A percentile compares a stretch with the other conserved stretches of the same genome.
phyloP scores from a whole-genome alignment of 2,888 invertebrate genomes.

The Epistrophe eligans region DNA sequence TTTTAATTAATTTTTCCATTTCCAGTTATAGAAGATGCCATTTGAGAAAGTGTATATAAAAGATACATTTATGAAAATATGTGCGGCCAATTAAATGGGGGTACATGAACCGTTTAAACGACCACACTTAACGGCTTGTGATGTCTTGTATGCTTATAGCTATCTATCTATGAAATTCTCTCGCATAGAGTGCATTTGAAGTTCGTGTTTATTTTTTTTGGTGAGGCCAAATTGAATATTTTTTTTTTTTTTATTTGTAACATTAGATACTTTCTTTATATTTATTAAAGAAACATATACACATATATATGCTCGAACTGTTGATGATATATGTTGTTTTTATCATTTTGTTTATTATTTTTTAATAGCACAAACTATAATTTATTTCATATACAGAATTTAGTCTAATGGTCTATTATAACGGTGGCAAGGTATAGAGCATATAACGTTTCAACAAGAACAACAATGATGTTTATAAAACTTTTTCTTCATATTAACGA shows the following conservation, averaged over 20 bases:
- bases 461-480: not conserved
- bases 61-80: slow-evolving; percentile 54
- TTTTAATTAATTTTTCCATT: slow-evolving; percentile 73
- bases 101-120: slow-evolving; percentile 68
- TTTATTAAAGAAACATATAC: not conserved
- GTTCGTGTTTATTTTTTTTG: slow-evolving; percentile 13
- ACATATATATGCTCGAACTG: not conserved
- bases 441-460: not conserved
- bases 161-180: slow-evolving; percentile 4
- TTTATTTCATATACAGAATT: slow-evolving; percentile 10
- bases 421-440: slow-evolving; percentile 3
- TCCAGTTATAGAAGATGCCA: slow-evolving; percentile 57
- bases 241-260: slow-evolving; percentile 11
- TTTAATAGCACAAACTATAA: slow-evolving; percentile 8
- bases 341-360: not conserved
- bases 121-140: slow-evolving; percentile 20
- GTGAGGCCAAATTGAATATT: slow-evolving; percentile 11
- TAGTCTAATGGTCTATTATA: not conserved
- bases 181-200: slow-evolving; percentile 2
- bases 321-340: slow-evolving; percentile 10
- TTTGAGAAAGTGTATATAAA: slow-evolving; percentile 73
- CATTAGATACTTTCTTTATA: slow-evolving; percentile 32
- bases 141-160: not conserved
- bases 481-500: not conserved
- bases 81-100: slow-evolving; percentile 65